Evolutionary conservation across 2,888 invertebrate genomes (phyloP).

Genomic region (Tipula unca): DNA sequence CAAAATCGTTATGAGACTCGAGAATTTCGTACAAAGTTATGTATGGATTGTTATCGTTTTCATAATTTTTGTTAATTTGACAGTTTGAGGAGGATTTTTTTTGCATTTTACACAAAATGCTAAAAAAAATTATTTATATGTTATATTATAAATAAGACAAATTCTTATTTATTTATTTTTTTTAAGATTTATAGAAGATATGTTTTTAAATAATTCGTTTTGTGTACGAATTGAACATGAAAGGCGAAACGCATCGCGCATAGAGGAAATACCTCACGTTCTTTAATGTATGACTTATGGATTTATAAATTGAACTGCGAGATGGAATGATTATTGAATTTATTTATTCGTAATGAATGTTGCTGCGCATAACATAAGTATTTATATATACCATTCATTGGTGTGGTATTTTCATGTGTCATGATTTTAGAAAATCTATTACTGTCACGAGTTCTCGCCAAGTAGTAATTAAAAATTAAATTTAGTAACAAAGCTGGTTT

Average conservation of each 20-base stretch:
- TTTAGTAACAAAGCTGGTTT: too few species aligned
- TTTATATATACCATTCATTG: too few species aligned
- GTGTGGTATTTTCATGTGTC: too few species aligned
- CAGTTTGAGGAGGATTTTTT: slow-evolving; percentile 16
- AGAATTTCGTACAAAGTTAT: neutral
- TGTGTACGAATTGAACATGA: neutral
- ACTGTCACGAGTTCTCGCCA: too few species aligned
- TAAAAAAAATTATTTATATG: neutral
- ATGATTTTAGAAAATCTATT: too few species aligned
- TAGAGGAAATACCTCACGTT: neutral
- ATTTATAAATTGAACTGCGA: neutral
- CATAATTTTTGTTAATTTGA: slow-evolving; percentile 19
- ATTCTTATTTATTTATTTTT: neutral
- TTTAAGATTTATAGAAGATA: neutral
- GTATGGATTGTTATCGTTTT: slow-evolving; percentile 16
- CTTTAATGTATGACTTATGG: neutral
- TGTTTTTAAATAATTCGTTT: neutral
- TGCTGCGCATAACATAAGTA: too few species aligned
- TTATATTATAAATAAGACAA: neutral
- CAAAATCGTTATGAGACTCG: neutral
- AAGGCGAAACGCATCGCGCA: neutral
- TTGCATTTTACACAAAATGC: neutral
- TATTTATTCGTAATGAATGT: neutral
- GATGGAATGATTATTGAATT: neutral
- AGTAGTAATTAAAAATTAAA: too few species aligned